Evolutionary conservation across 2,797 vertebrate genomes (phyloP).

Genomic region (Intellagama lesueurii): DNA sequence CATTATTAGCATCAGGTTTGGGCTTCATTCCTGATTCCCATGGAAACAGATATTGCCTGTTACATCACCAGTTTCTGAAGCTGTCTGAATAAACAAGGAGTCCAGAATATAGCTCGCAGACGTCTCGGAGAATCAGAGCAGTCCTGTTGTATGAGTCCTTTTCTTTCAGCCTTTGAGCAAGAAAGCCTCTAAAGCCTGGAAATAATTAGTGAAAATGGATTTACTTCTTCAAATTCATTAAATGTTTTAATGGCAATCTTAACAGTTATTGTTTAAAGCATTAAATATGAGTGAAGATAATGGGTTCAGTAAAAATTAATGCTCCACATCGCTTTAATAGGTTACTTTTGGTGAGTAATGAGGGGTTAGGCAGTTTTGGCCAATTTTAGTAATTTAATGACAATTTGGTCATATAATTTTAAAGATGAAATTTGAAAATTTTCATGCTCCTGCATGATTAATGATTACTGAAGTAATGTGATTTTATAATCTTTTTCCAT

Average conservation of each 20-base stretch:
- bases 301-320: too few relatives aligned
- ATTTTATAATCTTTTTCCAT: too few relatives aligned
- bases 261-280: background rate
- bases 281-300: background rate
- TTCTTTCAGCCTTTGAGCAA: background rate
- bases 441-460: too few relatives aligned
- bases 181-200: background rate
- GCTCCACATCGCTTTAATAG: too few relatives aligned
- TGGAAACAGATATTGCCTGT: slow-evolving; percentile 17
- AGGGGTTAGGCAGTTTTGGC: too few relatives aligned
- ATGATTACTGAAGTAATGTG: too few relatives aligned
- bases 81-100: background rate
- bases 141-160: background rate
- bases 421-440: too few relatives aligned
- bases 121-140: background rate
- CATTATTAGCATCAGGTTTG: slow-evolving; percentile 3
- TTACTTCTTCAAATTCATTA: background rate
- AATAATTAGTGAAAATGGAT: background rate
- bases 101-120: background rate
- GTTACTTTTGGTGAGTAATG: too few relatives aligned
- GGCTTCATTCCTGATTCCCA: slow-evolving; percentile 25
- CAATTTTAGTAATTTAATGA: too few relatives aligned
- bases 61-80: slow-evolving; percentile 19
- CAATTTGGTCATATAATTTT: too few relatives aligned
- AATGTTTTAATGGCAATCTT: background rate